phyloP scores from a whole-genome alignment of 2,888 invertebrate genomes.

The Lycophotia porphyrea region DNA sequence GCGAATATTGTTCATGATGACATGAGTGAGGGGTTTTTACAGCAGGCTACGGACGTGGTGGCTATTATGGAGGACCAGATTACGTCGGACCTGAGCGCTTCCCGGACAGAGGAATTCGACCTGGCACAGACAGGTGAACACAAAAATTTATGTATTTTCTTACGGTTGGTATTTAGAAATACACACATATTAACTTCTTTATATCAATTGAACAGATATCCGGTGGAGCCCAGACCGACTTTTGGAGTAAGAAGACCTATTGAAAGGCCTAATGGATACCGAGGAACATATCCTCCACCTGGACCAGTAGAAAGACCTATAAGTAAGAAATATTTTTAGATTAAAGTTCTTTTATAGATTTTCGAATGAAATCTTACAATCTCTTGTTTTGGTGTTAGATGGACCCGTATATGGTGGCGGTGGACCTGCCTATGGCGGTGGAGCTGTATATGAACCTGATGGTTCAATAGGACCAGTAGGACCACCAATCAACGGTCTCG shows the following conservation, averaged over 20 bases:
- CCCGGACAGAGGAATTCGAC: slow-evolving; percentile 88
- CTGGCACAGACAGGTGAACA: slow-evolving; percentile 84
- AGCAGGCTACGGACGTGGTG: slow-evolving; percentile 85
- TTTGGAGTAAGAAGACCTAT: slow-evolving; percentile 82
- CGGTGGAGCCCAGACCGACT: slow-evolving; percentile 84
- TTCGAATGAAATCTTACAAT: neutral
- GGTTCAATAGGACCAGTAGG: slow-evolving; percentile 62
- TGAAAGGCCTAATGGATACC: slow-evolving; percentile 88
- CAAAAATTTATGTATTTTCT: too few species aligned
- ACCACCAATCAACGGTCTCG: slow-evolving; percentile 52
- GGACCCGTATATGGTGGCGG: slow-evolving; percentile 61
- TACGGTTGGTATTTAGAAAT: neutral
- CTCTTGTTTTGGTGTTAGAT: slow-evolving; percentile 42
- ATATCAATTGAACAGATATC: slow-evolving; percentile 74
- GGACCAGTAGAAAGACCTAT: slow-evolving; percentile 83
- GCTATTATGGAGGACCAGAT: slow-evolving; percentile 83
- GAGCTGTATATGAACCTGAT: slow-evolving; percentile 55
- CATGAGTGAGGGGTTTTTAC: slow-evolving; percentile 56
- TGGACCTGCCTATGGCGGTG: slow-evolving; percentile 56
- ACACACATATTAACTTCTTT: neutral
- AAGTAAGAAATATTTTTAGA: slow-evolving; percentile 69
- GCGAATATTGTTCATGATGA: slow-evolving; percentile 37
- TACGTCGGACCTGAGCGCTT: slow-evolving; percentile 83
- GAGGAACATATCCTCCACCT: slow-evolving; percentile 86
- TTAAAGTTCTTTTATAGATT: neutral